Conservation (phyloP, 2,797 vertebrate species). For the Mus spretus region DNA sequence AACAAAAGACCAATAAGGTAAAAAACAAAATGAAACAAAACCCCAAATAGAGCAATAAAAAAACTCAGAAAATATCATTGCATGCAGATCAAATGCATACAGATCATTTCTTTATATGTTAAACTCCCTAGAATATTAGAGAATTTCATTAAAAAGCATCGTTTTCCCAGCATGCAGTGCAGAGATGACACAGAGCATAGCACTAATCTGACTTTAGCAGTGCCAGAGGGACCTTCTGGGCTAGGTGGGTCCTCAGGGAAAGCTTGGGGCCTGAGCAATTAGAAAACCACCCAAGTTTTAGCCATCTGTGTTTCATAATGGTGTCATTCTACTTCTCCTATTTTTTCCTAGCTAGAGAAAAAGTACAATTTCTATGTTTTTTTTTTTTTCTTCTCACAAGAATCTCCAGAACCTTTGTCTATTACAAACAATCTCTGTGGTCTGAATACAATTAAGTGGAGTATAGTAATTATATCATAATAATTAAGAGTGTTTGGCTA, state of each 20-base stretch:
- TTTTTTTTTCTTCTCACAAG: constrained; percentile 6
- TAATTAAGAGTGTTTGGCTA: not conserved
- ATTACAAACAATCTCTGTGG: not conserved
- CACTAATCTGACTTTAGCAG: not conserved
- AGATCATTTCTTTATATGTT: constrained; percentile 34
- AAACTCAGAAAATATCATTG: not conserved
- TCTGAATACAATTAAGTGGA: constrained; percentile 10
- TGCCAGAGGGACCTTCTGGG: not conserved
- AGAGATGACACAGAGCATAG: not conserved
- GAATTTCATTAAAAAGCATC: not conserved
- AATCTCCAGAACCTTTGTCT: constrained; percentile 14
- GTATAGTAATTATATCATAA: not conserved
- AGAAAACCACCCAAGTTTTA: not conserved
- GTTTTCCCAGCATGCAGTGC: not conserved
- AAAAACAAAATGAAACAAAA: not conserved
- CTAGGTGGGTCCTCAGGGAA: not conserved
- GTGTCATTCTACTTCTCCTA: not conserved
- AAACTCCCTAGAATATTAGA: constrained; percentile 36
- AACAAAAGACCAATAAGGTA: not conserved
- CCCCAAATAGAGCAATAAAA: not conserved
- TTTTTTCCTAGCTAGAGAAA: not conserved
- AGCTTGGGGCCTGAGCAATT: not conserved
- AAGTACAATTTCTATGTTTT: not conserved
- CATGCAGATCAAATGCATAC: not conserved
- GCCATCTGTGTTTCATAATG: not conserved